Conservation (phyloP, 2,113 vertebrate species). For the Nesospiza acunhae region DNA sequence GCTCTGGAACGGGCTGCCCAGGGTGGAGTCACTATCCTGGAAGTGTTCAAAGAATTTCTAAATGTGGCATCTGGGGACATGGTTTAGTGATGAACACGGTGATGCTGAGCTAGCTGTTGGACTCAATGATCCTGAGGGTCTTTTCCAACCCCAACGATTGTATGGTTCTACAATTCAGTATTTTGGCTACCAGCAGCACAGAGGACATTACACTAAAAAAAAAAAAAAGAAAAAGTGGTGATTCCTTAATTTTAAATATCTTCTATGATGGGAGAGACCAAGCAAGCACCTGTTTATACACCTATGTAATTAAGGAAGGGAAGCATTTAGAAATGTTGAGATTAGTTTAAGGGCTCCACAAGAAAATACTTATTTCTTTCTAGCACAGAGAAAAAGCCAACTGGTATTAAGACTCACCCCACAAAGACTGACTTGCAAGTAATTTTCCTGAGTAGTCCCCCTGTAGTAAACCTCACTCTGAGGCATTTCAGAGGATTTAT, state of each 20-base stretch:
- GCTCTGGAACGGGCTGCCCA: fast-evolving
- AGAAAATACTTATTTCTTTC: not conserved
- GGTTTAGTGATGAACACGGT: not conserved
- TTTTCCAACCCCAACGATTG: not conserved
- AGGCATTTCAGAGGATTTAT: not conserved
- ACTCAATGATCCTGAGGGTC: not conserved
- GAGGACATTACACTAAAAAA: not conserved
- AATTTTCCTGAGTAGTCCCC: not conserved
- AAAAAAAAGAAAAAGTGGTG: not conserved
- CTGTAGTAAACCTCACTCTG: not conserved
- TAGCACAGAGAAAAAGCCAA: not conserved
- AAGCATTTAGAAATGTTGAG: not conserved
- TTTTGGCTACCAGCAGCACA: not conserved
- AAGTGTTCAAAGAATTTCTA: not conserved
- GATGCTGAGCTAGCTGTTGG: not conserved
- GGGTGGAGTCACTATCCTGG: not conserved
- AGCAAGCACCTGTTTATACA: not conserved
- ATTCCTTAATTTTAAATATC: not conserved
- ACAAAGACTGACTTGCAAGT: not conserved
- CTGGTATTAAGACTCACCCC: not conserved
- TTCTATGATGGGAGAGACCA: not conserved
- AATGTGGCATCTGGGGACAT: not conserved
- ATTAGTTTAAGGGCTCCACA: not conserved
- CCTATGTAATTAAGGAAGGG: not conserved
- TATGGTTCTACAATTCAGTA: not conserved